phyloP scores from a whole-genome alignment of 2,113 vertebrate species.

The Thunnus maccoyii region DNA sequence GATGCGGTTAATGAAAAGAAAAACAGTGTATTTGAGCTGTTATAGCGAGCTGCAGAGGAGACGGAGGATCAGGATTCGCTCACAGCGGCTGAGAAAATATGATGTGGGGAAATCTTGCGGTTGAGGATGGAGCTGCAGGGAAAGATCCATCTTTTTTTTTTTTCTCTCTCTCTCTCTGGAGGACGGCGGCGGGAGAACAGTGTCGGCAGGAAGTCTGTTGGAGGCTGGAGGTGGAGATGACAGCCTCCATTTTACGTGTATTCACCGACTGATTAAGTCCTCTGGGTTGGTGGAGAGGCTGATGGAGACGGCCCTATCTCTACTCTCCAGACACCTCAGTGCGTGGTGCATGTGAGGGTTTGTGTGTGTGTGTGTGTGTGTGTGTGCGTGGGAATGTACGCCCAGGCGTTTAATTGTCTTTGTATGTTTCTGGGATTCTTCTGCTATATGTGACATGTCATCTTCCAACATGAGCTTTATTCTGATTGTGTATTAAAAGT shows the following conservation, averaged over 20 bases:
- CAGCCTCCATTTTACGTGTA: constrained; percentile 69
- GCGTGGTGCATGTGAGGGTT: constrained; percentile 26
- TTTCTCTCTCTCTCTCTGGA: constrained; percentile 32
- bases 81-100: constrained; percentile 28
- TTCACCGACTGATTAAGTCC: constrained; percentile 78
- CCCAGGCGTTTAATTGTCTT: constrained; percentile 49
- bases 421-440: constrained; percentile 9
- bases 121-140: constrained; percentile 39
- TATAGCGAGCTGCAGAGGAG: neutral
- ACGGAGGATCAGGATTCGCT: neutral
- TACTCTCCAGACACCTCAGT: constrained; percentile 65
- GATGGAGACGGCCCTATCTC: constrained; percentile 69
- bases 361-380: constrained; percentile 23
- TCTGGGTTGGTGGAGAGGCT: constrained; percentile 66
- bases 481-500: neutral
- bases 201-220: constrained; percentile 58
- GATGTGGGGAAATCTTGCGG: constrained; percentile 45
- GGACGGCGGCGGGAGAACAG: constrained; percentile 36
- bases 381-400: constrained; percentile 39
- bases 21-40: constrained; percentile 2
- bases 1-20: neutral
- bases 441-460: constrained; percentile 11
- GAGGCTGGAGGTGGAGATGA: constrained; percentile 59
- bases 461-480: constrained; percentile 4
- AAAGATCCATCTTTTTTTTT: constrained; percentile 39